A percentile compares a stretch with the other conserved stretches of the same genome.
These are phyloP conservation scores for Seriola quinqueradiata DNA, from an alignment of 2,113 vertebrate species.

Conservation along the genomic window DNA sequence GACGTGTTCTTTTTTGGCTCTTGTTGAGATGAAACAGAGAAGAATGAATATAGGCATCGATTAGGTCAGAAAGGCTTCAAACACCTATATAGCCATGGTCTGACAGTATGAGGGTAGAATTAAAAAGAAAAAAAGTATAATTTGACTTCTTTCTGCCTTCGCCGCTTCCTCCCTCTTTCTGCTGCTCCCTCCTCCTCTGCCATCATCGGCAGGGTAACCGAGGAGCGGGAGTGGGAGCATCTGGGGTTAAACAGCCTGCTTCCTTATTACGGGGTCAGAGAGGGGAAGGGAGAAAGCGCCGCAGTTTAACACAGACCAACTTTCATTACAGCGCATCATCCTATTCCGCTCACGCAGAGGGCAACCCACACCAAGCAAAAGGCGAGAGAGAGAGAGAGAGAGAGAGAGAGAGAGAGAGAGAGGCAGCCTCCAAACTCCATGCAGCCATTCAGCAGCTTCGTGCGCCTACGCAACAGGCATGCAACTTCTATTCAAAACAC, in stretches of 20 bases:
- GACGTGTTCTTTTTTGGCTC: too few relatives aligned
- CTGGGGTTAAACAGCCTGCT: background rate
- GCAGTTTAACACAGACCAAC: slow-evolving; percentile 15
- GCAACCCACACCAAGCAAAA: background rate
- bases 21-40: too few relatives aligned
- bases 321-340: slow-evolving; percentile 16
- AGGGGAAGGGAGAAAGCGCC: background rate
- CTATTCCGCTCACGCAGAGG: background rate
- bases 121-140: too few relatives aligned
- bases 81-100: too few relatives aligned
- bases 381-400: background rate
- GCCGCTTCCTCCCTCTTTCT: background rate
- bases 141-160: background rate
- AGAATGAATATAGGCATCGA: too few relatives aligned
- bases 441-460: background rate
- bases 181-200: background rate
- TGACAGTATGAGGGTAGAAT: too few relatives aligned
- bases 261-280: slow-evolving; percentile 15
- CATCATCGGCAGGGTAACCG: background rate
- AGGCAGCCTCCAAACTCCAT: background rate
- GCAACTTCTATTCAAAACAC: background rate
- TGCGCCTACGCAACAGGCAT: background rate
- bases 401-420: background rate
- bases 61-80: too few relatives aligned
- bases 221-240: background rate